phyloP scores from a whole-genome alignment of 2,797 vertebrate genomes.

The Smutsia temminckii region DNA sequence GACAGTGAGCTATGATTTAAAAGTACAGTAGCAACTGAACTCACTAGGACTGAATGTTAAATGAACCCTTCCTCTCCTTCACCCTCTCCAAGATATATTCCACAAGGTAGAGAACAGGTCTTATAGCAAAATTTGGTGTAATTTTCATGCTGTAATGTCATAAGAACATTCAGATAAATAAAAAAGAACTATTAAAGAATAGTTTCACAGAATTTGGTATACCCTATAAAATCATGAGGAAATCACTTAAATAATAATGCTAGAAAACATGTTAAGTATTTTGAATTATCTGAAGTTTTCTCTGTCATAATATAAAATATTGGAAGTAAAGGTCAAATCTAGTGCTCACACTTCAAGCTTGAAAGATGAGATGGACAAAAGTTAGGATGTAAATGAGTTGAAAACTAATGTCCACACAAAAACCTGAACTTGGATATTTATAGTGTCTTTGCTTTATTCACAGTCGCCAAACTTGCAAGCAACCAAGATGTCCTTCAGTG shows the following conservation, averaged over 20 bases:
- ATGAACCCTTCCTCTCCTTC: no score
- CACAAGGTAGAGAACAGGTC: neutral
- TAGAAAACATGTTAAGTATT: neutral
- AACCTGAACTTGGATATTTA: neutral
- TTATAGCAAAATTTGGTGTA: neutral
- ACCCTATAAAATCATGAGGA: neutral
- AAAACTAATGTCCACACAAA: neutral
- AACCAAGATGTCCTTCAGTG: neutral
- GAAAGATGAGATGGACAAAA: neutral
- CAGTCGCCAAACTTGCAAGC: neutral
- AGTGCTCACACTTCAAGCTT: neutral
- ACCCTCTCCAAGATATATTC: neutral
- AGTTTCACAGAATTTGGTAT: neutral
- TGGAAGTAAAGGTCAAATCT: neutral
- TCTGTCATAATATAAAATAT: neutral
- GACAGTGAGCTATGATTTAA: neutral
- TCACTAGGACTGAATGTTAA: neutral
- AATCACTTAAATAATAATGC: neutral
- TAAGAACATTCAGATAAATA: neutral
- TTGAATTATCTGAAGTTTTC: slow-evolving; percentile 1
- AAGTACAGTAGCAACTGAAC: neutral
- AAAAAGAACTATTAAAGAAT: neutral
- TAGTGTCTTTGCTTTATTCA: neutral
- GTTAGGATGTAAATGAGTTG: neutral
- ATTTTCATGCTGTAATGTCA: neutral